A percentile compares a stretch with the other conserved stretches of the same genome.
phyloP scores from a whole-genome alignment of 2,888 invertebrate genomes.

The Bugulina stolonifera region DNA sequence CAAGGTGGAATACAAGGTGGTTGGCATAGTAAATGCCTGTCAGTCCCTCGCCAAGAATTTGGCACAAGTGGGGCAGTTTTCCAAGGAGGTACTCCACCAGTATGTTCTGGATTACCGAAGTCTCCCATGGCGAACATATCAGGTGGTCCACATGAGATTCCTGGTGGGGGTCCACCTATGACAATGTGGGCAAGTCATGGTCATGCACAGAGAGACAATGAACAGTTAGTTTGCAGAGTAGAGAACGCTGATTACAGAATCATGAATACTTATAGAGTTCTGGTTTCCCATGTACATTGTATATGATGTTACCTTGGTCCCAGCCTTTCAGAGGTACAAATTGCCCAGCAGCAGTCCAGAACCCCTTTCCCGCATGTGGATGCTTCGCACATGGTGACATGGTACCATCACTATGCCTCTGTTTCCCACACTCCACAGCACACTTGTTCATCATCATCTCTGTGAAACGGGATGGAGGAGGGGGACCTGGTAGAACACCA shows the following conservation, averaged over 20 bases:
- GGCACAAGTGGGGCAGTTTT: neutral
- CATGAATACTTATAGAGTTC: too few relatives aligned
- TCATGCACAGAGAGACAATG: too few relatives aligned
- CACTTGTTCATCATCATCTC: conserved; percentile 23
- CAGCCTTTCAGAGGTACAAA: conserved; percentile 18
- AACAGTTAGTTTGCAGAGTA: too few relatives aligned
- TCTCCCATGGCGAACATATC: neutral
- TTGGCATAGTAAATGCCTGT: too few relatives aligned
- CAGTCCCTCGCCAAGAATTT: neutral
- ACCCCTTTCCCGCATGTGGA: conserved; percentile 17
- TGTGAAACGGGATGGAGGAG: neutral
- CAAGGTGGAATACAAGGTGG: neutral
- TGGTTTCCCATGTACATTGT: too few relatives aligned
- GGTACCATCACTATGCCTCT: neutral
- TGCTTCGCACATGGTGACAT: conserved; percentile 1
- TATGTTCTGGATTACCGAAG: conserved; percentile 6
- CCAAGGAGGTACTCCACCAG: conserved; percentile 16
- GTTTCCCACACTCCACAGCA: neutral
- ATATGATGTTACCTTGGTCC: conserved; percentile 4
- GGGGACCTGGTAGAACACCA: neutral
- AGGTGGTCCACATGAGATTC: too few relatives aligned
- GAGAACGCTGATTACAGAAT: too few relatives aligned
- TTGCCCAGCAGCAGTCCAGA: conserved; percentile 23
- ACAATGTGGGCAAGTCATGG: too few relatives aligned
- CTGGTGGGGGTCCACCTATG: neutral